These are phyloP conservation scores for Thalassaphorura encarpata DNA, from an alignment of 1,140 invertebrate genomes.

Conservation along the genomic window DNA sequence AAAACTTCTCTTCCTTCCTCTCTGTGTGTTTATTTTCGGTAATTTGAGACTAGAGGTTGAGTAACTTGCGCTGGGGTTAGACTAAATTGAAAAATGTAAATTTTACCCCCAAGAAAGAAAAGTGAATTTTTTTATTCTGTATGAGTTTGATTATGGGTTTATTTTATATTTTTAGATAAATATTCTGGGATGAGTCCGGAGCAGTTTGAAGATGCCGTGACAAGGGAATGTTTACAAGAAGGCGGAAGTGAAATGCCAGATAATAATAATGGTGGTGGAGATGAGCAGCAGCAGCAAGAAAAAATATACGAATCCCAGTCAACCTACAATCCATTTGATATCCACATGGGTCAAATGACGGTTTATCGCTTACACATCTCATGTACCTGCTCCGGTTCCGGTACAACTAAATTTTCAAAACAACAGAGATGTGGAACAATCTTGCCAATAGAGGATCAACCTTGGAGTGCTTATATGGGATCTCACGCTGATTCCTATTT, in stretches of 20 bases:
- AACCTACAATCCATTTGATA: slow-evolving; percentile 36
- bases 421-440: slow-evolving; percentile 28
- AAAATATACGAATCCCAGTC: slow-evolving; percentile 27
- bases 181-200: slow-evolving; percentile 44
- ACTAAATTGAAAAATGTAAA: background rate
- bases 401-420: background rate
- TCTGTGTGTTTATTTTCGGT: too few species aligned
- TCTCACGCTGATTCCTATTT: slow-evolving; percentile 30
- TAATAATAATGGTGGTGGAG: background rate
- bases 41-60: background rate
- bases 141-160: background rate
- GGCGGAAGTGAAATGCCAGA: slow-evolving; percentile 14
- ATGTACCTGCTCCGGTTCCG: slow-evolving; percentile 16
- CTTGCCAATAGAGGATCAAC: slow-evolving; percentile 28
- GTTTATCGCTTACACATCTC: slow-evolving; percentile 39
- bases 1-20: too few species aligned
- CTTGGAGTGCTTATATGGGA: slow-evolving; percentile 32
- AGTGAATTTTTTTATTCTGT: background rate
- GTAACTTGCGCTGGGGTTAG: background rate
- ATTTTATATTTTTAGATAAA: slow-evolving; percentile 19
- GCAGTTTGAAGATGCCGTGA: slow-evolving; percentile 40
- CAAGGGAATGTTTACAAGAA: slow-evolving; percentile 37
- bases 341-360: slow-evolving; percentile 46
- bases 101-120: background rate
- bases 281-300: slow-evolving; percentile 29